Percentiles rank a stretch among this genome's conserved stretches.
phyloP scores from a whole-genome alignment of 2,888 invertebrate genomes.

The Philhelius pedissequus region DNA sequence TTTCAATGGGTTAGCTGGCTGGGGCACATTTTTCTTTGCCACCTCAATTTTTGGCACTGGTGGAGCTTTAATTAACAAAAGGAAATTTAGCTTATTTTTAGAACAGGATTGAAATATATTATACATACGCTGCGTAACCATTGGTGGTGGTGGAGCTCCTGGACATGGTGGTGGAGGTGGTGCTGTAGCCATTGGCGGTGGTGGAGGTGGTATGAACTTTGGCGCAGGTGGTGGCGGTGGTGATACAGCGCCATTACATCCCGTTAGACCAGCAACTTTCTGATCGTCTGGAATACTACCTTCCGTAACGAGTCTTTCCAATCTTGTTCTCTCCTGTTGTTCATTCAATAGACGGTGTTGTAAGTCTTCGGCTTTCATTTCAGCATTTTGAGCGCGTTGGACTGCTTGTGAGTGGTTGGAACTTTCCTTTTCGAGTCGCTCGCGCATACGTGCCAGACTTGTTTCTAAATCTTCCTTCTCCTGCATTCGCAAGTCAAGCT shows the following conservation, averaged over 20 bases:
- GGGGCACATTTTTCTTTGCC: constrained; percentile 92
- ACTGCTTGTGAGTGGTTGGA: constrained; percentile 92
- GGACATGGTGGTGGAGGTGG: constrained; percentile 81
- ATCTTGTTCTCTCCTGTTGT: constrained; percentile 88
- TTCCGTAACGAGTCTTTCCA: constrained; percentile 92
- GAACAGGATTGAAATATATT: neutral
- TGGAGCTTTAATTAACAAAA: constrained; percentile 75
- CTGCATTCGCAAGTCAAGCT: constrained; percentile 91
- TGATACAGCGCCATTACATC: constrained; percentile 81
- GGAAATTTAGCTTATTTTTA: neutral
- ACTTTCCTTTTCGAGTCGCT: constrained; percentile 93
- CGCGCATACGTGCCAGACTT: constrained; percentile 88
- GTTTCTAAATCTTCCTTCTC: constrained; percentile 96
- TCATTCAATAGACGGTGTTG: constrained; percentile 86
- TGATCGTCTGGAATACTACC: constrained; percentile 97
- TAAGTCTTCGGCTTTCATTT: constrained; percentile 82
- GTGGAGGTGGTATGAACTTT: constrained; percentile 75
- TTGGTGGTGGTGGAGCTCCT: constrained; percentile 79
- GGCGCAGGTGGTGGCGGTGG: constrained; percentile 79
- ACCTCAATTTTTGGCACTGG: constrained; percentile 81
- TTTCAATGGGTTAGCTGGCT: constrained; percentile 94
- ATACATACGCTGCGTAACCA: constrained; percentile 77
- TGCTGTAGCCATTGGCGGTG: constrained; percentile 77
- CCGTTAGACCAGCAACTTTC: constrained; percentile 83
- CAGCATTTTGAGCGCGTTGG: constrained; percentile 83